These are phyloP conservation scores for Acrocephalus scirpaceus DNA, from an alignment of 2,797 vertebrate species.

Conservation along the genomic window DNA sequence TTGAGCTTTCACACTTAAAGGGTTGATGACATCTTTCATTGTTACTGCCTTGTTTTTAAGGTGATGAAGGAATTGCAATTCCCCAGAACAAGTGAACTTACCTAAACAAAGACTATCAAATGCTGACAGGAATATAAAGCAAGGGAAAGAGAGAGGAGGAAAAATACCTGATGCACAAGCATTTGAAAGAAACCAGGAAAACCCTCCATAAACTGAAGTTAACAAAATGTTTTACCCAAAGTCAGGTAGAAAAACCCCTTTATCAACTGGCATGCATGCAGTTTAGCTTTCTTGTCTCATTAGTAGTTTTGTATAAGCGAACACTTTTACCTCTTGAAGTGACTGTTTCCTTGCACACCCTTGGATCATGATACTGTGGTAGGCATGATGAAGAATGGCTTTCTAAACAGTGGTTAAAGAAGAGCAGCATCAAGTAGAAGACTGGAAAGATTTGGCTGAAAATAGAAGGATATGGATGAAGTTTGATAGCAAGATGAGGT, in stretches of 20 bases:
- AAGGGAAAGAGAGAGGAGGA: neutral
- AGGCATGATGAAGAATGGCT: neutral
- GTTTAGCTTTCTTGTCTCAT: neutral
- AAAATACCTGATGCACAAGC: neutral
- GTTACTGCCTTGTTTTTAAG: slow-evolving; percentile 8
- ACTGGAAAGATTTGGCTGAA: neutral
- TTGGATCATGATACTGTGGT: neutral
- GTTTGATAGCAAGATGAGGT: neutral
- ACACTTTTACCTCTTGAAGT: neutral
- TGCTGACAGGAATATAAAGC: neutral
- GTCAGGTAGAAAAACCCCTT: neutral
- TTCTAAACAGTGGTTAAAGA: neutral
- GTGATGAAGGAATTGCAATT: neutral
- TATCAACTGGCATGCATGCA: neutral
- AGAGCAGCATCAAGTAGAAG: neutral
- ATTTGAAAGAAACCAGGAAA: neutral
- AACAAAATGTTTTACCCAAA: neutral
- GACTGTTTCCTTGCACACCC: neutral
- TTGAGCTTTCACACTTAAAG: slow-evolving; percentile 32
- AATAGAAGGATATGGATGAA: neutral
- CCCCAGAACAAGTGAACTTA: neutral
- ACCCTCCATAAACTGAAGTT: neutral
- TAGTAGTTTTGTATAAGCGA: neutral
- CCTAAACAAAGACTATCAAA: neutral
- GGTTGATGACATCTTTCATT: neutral